Evolutionary conservation across 2,888 invertebrate genomes (phyloP), one percentile per base, ranked within the genome.

Genomic region (Lamproptera curius): DNA sequence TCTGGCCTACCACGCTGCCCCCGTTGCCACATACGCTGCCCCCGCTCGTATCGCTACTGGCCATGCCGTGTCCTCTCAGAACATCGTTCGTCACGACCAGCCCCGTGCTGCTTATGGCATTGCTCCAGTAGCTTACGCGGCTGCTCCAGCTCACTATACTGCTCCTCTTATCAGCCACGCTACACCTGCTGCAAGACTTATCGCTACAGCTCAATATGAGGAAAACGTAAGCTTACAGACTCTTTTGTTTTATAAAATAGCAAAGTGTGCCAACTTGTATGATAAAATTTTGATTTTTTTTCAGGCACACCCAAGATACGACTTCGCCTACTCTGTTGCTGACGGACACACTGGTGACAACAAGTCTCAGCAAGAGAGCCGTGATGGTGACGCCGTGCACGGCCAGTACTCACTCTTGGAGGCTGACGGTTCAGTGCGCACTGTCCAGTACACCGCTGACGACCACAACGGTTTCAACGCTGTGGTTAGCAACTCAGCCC

Each of bases 311-410:
- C 90, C 90, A 50, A 87, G 89, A 66, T 90, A 91, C 75, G 82
- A 89, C 48, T 90, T 83, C 75, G 82, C 88, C 1, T 90, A 90
- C 71, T 89, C 90, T 16, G 90, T 89, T 9, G 82, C 89, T 48
- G 90, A 90, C 57, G 81, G 80, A 17, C 90, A 90, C 67, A 85
- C 89, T 56, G 91, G 90, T 26, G 90, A 90, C 78, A 88, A 89
- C 74, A 90, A 90, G 79, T 88, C 89, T 54, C 90, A 90, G 69
- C 76, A 84, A 40, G 90, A 90, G 73, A 77, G 81, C 67, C 84
- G 88, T 61, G 89, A 90, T 72, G 92, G 91, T 3, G 89, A 91
- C 63, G 89, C 84, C 42, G 92, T 92, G 56, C 88, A 90, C 64
- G 91, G 91, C 51, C 70, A 58, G 61, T 83, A 84, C 76, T 73